Conservation (phyloP, 2,888 invertebrate genomes). For the Drosophila mayaguana region DNA sequence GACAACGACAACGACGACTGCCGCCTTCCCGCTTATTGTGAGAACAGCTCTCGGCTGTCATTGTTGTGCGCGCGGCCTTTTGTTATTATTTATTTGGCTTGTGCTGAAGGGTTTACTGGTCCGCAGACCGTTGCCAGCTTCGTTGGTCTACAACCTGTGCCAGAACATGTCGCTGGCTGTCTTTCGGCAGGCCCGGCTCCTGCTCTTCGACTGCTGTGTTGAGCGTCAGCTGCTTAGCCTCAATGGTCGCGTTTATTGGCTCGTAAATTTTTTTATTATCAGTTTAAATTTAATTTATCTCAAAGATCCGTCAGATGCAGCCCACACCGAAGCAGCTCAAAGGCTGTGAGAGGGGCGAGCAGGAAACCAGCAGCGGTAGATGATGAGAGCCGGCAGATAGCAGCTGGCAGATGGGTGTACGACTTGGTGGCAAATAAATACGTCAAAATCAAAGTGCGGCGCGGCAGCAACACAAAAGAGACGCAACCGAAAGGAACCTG, state of each 20-base stretch:
- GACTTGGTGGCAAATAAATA: conserved; percentile 58
- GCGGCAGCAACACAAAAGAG: conserved; percentile 26
- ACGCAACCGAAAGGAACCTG: conserved; percentile 4
- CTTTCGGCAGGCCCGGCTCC: neutral
- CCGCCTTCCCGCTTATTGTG: conserved; percentile 26
- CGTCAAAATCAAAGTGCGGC: conserved; percentile 70
- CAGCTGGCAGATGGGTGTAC: neutral
- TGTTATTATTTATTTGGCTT: conserved; percentile 74
- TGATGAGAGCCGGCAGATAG: neutral
- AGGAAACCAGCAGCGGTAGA: no score
- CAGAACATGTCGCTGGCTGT: conserved; percentile 4
- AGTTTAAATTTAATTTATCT: conserved; percentile 78
- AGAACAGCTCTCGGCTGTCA: conserved; percentile 39
- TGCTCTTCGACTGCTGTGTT: neutral
- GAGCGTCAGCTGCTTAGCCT: conserved; percentile 17
- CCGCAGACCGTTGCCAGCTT: neutral
- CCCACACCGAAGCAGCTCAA: neutral
- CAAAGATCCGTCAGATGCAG: conserved; percentile 35
- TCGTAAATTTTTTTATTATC: conserved; percentile 79
- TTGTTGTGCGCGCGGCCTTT: conserved; percentile 57
- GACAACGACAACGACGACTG: neutral
- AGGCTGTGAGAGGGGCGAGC: no score
- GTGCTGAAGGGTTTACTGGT: conserved; percentile 7
- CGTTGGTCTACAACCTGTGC: conserved; percentile 23
- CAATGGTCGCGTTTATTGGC: conserved; percentile 72